A percentile compares a stretch with the other conserved stretches of the same genome.
Conservation (phyloP, 2,888 invertebrate species). For the Sinhomidia bicolor region DNA sequence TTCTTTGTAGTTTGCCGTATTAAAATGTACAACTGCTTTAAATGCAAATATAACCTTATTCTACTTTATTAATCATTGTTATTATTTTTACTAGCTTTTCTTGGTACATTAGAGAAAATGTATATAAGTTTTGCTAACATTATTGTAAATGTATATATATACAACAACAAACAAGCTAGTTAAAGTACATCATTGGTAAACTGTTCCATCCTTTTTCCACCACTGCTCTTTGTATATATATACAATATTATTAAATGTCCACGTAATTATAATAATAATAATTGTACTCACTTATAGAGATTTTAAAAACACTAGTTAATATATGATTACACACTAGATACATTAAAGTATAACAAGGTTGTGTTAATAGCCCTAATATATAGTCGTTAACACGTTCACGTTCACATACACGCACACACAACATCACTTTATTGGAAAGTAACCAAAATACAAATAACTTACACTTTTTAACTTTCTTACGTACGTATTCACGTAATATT, state of each 20-base stretch:
- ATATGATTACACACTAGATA: too few relatives aligned
- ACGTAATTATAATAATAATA: not conserved
- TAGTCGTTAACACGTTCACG: not conserved
- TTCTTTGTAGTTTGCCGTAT: constrained; percentile 45
- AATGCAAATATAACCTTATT: too few relatives aligned
- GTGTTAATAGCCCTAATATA: not conserved
- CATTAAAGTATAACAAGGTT: not conserved
- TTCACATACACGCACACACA: constrained; percentile 18
- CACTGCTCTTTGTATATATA: not conserved
- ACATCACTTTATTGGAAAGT: constrained; percentile 46
- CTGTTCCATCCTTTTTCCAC: constrained; percentile 38
- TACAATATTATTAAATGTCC: not conserved
- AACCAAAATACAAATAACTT: constrained; percentile 50
- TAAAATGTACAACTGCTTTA: not conserved
- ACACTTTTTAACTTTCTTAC: constrained; percentile 6
- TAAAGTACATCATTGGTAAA: constrained; percentile 72
- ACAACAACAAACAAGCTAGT: constrained; percentile 30
- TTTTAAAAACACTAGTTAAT: not conserved
- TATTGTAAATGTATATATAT: not conserved
- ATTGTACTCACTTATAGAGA: constrained; percentile 35
- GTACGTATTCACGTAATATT: constrained; percentile 45
- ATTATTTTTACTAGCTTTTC: too few relatives aligned
- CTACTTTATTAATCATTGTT: too few relatives aligned
- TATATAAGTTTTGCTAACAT: not conserved
- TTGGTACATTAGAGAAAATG: not conserved